Conservation (phyloP, 2,888 invertebrate species). For the Phymatocera aterrima region DNA sequence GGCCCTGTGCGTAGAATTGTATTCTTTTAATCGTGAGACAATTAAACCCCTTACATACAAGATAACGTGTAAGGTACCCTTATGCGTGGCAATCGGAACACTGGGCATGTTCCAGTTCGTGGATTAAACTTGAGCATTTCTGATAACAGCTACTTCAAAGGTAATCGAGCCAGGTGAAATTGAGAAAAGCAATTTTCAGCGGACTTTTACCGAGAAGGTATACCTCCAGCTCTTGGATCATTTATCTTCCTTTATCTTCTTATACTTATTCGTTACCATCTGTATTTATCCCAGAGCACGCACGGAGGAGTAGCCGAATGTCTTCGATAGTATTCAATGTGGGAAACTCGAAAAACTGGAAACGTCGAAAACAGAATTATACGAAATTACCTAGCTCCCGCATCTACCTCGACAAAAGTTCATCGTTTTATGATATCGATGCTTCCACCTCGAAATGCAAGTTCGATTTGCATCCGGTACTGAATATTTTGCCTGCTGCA, state of each 20-base stretch:
- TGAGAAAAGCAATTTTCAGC: constrained; percentile 21
- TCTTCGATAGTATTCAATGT: constrained; percentile 4
- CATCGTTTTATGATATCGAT: neutral
- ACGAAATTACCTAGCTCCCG: neutral
- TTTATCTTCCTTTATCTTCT: neutral
- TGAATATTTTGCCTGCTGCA: constrained; percentile 5
- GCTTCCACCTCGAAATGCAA: neutral
- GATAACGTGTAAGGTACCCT: neutral
- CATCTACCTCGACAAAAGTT: neutral
- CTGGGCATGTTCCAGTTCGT: neutral
- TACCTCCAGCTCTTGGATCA: neutral
- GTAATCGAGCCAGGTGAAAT: neutral
- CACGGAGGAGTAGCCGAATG: neutral
- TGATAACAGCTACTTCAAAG: neutral
- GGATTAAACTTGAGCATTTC: neutral
- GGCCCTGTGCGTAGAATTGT: neutral
- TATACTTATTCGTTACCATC: constrained; percentile 13
- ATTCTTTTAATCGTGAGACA: too few species aligned
- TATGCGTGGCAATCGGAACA: neutral
- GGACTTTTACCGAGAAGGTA: neutral
- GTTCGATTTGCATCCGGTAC: neutral
- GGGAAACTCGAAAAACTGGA: neutral
- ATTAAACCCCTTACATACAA: too few species aligned
- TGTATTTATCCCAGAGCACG: neutral
- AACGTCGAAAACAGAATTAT: neutral